Conservation (phyloP, 2,888 invertebrate species). For the Caenorhabditis virilis region DNA sequence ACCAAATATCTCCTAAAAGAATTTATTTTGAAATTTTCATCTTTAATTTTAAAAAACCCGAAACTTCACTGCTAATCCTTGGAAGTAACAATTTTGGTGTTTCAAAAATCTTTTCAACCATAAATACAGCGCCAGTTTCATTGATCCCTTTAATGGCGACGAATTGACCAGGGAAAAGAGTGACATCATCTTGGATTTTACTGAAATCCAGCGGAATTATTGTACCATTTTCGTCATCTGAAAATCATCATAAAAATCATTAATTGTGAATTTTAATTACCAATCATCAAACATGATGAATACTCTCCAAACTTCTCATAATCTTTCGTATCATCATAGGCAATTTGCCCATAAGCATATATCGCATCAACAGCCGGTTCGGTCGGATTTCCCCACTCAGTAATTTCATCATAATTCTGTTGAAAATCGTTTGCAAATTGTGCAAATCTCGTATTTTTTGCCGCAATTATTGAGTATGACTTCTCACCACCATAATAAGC, state of each 20-base stretch:
- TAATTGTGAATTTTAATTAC: conserved; percentile 7
- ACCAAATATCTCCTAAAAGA: conserved; percentile 27
- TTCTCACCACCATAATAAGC: conserved; percentile 24
- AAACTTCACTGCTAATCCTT: background rate
- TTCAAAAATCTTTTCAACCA: conserved; percentile 21
- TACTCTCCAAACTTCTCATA: conserved; percentile 29
- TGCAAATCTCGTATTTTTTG: conserved; percentile 12
- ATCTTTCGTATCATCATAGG: conserved; percentile 28
- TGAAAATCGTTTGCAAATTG: conserved; percentile 8
- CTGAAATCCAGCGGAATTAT: conserved; percentile 32
- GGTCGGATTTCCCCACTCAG: conserved; percentile 30
- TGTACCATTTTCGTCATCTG: conserved; percentile 40
- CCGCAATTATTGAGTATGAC: conserved; percentile 27
- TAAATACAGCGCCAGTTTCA: conserved; percentile 20
- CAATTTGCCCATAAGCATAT: conserved; percentile 40
- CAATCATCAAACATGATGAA: conserved; percentile 25
- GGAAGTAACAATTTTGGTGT: background rate
- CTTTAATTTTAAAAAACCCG: conserved; percentile 8
- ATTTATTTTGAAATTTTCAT: background rate
- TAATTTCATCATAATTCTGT: conserved; percentile 15
- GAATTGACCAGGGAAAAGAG: conserved; percentile 40
- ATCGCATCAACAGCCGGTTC: conserved; percentile 19
- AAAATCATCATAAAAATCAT: conserved; percentile 1
- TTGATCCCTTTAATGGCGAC: conserved; percentile 28
- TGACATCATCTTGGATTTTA: conserved; percentile 27